Evolutionary conservation across 2,797 vertebrate species (phyloP), one percentile per base, ranked within the genome.

Genomic region (Epinephelus malabaricus): DNA sequence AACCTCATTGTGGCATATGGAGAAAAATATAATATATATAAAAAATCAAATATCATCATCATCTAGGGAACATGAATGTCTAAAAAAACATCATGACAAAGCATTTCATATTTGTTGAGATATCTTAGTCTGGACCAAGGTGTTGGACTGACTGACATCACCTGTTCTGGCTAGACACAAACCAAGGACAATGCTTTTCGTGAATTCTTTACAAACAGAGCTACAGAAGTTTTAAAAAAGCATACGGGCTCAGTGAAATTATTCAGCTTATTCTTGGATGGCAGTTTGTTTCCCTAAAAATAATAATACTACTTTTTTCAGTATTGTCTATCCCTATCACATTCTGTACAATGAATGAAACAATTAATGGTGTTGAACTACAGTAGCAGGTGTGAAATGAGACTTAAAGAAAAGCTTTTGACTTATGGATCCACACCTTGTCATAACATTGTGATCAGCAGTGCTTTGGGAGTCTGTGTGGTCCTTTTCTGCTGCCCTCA

Each of bases 401-500:
- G 5, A 23, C 58, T 47, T 23, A 46, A 19, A 62, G 53, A 66
- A 74, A 58, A 50, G 23, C 10, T 12, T 23, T 11, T 59, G 62
- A 47, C 40, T 27, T 38, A 27, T 68, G 68, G 43, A 68, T 49
- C 5, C 46, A 40, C 18, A 43, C 3, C 18, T 49, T 72, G 53
- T 66, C 50, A 58, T 14, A 73, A 27, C 38, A 34, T 46, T 56
- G 51, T 40, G 61, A 78, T 66, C 59, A 11, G 23, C 38, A 18
- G 69, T 14, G 8, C 21, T 67, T 34, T 43, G 6, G 25, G 53
- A 27, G 66, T 67, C 69, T 92, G 89, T 89, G 90, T 89, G 89
- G 89, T 91, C 89, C 81, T 64, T 62, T 73, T 69, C 67, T 82
- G 46, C 62, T 62, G 60, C 54, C n/a, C 23, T 74, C 54, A 61